Evolutionary conservation across 1,140 invertebrate species (phyloP).

Genomic region (Bombus polaris): DNA sequence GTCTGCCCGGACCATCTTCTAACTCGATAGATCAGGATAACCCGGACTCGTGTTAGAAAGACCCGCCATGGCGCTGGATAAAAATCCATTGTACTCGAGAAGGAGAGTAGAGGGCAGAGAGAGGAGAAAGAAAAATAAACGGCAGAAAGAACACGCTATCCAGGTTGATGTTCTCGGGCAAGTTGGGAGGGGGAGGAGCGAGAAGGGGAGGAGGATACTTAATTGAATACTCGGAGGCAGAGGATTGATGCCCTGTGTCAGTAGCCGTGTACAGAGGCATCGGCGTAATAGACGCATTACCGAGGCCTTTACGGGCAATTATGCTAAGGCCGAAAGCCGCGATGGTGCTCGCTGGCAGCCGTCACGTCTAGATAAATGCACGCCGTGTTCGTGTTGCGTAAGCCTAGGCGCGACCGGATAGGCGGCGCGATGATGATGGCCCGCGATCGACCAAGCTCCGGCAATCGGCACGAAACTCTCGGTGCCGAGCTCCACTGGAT

Average conservation of each 20-base stretch:
- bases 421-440: conserved; percentile 34
- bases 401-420: conserved; percentile 41
- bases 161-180: neutral
- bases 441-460: neutral
- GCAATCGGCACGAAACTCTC: conserved; percentile 48
- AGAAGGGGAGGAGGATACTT: conserved; percentile 33
- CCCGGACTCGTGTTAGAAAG: conserved; percentile 39
- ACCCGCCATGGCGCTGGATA: conserved; percentile 28
- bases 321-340: conserved; percentile 48
- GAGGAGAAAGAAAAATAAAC: neutral
- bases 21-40: conserved; percentile 26
- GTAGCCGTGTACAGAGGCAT: conserved; percentile 51
- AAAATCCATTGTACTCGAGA: conserved; percentile 34
- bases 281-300: conserved; percentile 52
- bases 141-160: conserved; percentile 2
- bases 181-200: neutral
- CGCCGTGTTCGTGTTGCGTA: conserved; percentile 25
- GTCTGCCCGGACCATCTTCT: conserved; percentile 7
- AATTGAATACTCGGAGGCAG: conserved; percentile 44
- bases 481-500: neutral
- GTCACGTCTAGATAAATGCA: conserved; percentile 49
- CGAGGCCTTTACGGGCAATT: conserved; percentile 45
- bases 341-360: conserved; percentile 23
- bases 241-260: conserved; percentile 51
- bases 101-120: neutral